These are phyloP conservation scores for Teinopalpus imperialis DNA, from an alignment of 2,888 invertebrate species.

Conservation along the genomic window DNA sequence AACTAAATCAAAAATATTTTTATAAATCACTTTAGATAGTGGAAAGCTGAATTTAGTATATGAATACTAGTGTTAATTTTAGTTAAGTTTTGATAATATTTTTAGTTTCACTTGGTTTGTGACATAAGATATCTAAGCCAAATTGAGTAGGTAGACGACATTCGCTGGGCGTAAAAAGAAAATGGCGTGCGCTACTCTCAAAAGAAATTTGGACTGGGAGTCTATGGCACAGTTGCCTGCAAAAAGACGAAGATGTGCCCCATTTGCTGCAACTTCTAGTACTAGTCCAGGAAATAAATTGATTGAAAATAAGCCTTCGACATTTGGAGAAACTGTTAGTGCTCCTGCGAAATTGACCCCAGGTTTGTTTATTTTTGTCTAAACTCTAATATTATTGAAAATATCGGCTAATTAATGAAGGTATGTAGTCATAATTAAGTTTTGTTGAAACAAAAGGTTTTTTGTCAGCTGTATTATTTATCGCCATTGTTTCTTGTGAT, in stretches of 20 bases:
- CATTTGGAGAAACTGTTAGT: slow-evolving; percentile 91
- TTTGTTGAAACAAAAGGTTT: slow-evolving; percentile 19
- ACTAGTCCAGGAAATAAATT: slow-evolving; percentile 77
- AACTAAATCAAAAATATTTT: slow-evolving; percentile 60
- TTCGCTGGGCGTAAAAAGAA: slow-evolving; percentile 85
- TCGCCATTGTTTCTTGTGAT: slow-evolving; percentile 64
- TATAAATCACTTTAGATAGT: slow-evolving; percentile 58
- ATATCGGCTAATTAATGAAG: not conserved
- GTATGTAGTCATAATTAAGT: slow-evolving; percentile 21
- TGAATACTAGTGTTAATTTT: slow-evolving; percentile 41
- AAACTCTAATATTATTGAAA: not conserved
- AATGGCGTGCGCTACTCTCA: slow-evolving; percentile 99
- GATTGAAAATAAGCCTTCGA: slow-evolving; percentile 85
- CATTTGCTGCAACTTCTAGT: slow-evolving; percentile 86
- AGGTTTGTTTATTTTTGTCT: slow-evolving; percentile 85
- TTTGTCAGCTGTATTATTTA: slow-evolving; percentile 59
- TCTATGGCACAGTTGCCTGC: slow-evolving; percentile 93
- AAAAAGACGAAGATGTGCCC: slow-evolving; percentile 95
- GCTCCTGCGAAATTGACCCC: slow-evolving; percentile 90
- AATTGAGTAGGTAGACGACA: slow-evolving; percentile 61
- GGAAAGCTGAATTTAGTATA: slow-evolving; percentile 31
- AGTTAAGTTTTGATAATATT: slow-evolving; percentile 57
- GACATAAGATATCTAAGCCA: slow-evolving; percentile 52
- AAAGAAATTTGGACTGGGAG: slow-evolving; percentile 97
- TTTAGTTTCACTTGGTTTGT: slow-evolving; percentile 52